phyloP scores from a whole-genome alignment of 2,113 vertebrate genomes.

The Lates calcarifer region DNA sequence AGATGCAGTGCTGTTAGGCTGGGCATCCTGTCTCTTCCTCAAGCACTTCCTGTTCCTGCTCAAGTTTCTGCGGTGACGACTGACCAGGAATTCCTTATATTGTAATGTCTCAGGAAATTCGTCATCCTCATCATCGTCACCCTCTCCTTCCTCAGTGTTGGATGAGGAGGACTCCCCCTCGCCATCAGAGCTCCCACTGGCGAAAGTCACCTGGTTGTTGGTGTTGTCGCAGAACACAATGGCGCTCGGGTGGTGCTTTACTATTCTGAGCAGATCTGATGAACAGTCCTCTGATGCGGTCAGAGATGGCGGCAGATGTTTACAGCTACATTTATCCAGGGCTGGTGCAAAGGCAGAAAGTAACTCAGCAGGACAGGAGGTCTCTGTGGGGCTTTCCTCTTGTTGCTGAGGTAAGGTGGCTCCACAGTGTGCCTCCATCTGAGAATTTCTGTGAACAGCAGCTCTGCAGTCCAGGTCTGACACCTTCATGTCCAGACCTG shows the following conservation, averaged over 20 bases:
- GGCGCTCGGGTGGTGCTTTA: constrained; percentile 82
- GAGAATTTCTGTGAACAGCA: neutral
- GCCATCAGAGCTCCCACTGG: constrained; percentile 55
- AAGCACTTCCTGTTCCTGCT: constrained; percentile 72
- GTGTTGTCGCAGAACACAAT: constrained; percentile 81
- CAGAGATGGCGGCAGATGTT: neutral
- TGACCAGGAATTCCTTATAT: constrained; percentile 77
- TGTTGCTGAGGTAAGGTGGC: constrained; percentile 25
- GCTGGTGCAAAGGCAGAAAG: neutral
- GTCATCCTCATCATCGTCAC: constrained; percentile 56
- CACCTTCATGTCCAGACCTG: constrained; percentile 13
- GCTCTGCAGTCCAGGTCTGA: constrained; percentile 3
- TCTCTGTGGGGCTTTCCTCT: neutral
- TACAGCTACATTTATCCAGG: neutral
- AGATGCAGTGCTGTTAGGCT: constrained; percentile 40
- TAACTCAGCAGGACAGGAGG: constrained; percentile 1
- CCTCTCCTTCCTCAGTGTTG: constrained; percentile 42
- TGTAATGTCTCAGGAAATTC: constrained; percentile 79
- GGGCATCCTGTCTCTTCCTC: constrained; percentile 67
- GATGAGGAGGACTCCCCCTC: constrained; percentile 67
- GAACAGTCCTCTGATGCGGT: constrained; percentile 36
- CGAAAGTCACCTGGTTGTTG: constrained; percentile 20
- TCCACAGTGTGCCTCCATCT: constrained; percentile 3
- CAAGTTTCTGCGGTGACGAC: constrained; percentile 70
- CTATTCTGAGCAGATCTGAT: constrained; percentile 72